Evolutionary conservation across 1,140 invertebrate genomes (phyloP).

Genomic region (Rhopalosiphum maidis): DNA sequence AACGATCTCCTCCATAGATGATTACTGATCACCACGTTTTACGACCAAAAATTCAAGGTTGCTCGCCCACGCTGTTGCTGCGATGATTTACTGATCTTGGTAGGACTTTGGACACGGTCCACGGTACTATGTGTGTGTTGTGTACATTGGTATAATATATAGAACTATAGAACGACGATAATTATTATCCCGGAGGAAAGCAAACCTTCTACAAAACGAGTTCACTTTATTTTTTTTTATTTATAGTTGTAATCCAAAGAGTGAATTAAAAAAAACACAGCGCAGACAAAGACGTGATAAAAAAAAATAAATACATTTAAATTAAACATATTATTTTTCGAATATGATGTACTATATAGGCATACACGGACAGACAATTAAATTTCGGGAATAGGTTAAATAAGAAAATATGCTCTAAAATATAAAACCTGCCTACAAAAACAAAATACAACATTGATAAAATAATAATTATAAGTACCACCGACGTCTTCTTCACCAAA

Average conservation of each 20-base stretch:
- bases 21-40: slow-evolving; percentile 51
- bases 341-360: not conserved
- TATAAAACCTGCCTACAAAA: not conserved
- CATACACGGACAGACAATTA: not conserved
- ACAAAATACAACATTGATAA: not conserved
- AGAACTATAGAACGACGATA: not conserved
- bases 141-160: slow-evolving; percentile 23
- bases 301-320: not conserved
- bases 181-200: slow-evolving; percentile 15
- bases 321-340: not conserved
- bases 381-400: not conserved
- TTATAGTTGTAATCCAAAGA: not conserved
- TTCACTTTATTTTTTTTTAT: not conserved
- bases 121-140: not conserved
- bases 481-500: not conserved
- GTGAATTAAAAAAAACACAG: not conserved
- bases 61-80: slow-evolving; percentile 35
- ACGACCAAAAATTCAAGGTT: slow-evolving; percentile 51
- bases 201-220: slow-evolving; percentile 1
- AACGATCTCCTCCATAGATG: slow-evolving; percentile 47
- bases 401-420: not conserved
- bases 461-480: not conserved
- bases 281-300: not conserved
- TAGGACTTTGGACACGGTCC: slow-evolving; percentile 42
- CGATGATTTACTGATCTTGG: slow-evolving; percentile 44